Evolutionary conservation across 2,888 invertebrate genomes (phyloP).

Genomic region (Chaitophorus viminalis): DNA sequence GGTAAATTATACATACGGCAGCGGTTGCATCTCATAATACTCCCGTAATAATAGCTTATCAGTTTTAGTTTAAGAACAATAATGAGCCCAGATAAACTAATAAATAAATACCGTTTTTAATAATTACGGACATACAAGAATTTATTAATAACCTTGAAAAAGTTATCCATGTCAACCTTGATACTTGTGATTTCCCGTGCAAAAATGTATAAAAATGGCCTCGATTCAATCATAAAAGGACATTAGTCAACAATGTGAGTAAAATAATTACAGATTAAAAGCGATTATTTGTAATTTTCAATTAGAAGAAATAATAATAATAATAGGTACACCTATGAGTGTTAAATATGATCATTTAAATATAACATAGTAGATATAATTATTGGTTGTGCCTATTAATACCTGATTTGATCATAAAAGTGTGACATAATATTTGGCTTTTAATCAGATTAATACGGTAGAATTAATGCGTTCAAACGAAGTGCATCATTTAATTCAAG

Average conservation of each 20-base stretch:
- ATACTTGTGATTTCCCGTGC: neutral
- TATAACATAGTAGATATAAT: neutral
- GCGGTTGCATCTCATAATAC: neutral
- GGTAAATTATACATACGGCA: neutral
- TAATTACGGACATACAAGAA: neutral
- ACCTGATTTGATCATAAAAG: neutral
- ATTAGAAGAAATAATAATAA: too few species aligned
- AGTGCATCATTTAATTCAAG: neutral
- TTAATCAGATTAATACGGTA: neutral
- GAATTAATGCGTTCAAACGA: too few species aligned
- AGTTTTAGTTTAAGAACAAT: neutral
- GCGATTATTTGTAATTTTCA: too few species aligned
- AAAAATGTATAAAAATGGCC: neutral
- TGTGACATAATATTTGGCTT: neutral
- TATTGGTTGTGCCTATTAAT: neutral
- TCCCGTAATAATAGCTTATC: constrained; percentile 6
- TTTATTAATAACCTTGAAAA: constrained; percentile 18
- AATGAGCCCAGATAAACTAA: neutral
- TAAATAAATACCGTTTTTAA: constrained; percentile 2
- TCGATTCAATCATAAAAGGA: neutral
- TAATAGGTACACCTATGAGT: neutral
- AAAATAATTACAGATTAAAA: too few species aligned
- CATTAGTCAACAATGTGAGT: neutral
- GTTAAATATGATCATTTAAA: neutral
- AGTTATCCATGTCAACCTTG: constrained; percentile 19